Evolutionary conservation across 23 tunicate species (phyloP).

Genomic region (Ascidia mentula): DNA sequence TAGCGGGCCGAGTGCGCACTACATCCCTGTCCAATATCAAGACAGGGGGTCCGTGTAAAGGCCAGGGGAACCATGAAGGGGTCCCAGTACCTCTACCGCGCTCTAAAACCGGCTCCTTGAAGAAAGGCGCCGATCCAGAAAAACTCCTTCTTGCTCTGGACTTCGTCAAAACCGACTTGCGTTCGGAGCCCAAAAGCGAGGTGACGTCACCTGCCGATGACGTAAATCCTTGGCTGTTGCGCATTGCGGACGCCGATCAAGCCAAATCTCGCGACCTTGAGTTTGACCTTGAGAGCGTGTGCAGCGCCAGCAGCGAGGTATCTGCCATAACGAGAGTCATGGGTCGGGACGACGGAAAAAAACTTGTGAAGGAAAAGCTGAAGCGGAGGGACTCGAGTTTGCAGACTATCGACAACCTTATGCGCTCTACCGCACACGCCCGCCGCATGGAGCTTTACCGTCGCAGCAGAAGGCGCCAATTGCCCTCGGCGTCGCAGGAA

Average conservation of each 20-base stretch:
- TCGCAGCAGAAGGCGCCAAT: slow-evolving; percentile 22
- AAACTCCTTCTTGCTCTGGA: neutral
- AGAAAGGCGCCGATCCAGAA: neutral
- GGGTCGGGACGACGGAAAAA: neutral
- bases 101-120: neutral
- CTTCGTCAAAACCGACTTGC: slow-evolving; percentile 4
- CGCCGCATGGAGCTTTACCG: neutral
- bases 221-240: neutral
- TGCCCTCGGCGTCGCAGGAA: slow-evolving; percentile 12
- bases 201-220: neutral
- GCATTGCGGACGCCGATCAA: neutral
- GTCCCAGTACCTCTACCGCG: neutral
- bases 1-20: neutral
- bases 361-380: neutral
- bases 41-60: neutral
- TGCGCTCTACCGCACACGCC: neutral
- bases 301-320: neutral
- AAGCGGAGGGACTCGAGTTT: neutral
- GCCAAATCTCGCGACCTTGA: neutral
- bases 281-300: neutral
- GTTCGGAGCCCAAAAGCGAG: slow-evolving; percentile 1
- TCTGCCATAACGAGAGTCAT: neutral
- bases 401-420: slow-evolving; percentile 10
- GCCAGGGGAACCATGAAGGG: neutral
- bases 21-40: neutral